phyloP scores from a whole-genome alignment of 1,140 invertebrate species.

The Myzus persicae region DNA sequence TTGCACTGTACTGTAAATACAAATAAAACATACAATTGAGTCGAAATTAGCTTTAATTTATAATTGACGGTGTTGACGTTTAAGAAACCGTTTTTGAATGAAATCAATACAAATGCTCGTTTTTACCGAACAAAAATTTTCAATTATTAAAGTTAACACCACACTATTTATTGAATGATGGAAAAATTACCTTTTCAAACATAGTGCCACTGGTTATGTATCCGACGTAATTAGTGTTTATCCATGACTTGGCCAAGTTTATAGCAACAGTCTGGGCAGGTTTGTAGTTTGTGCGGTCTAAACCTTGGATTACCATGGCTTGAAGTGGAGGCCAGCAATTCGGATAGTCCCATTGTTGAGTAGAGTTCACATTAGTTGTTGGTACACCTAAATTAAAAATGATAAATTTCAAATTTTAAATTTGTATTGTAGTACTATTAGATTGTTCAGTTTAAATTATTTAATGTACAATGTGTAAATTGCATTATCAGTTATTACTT shows the following conservation, averaged over 20 bases:
- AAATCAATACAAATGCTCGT: neutral
- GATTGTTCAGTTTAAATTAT: neutral
- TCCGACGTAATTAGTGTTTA: constrained; percentile 69
- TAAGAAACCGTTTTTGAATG: neutral
- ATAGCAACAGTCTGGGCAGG: constrained; percentile 67
- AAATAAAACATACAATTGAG: neutral
- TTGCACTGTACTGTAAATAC: constrained; percentile 58
- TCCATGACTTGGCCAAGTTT: constrained; percentile 70
- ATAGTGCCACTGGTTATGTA: constrained; percentile 70
- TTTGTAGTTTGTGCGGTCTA: constrained; percentile 66
- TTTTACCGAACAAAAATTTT: neutral
- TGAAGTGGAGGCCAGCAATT: constrained; percentile 88
- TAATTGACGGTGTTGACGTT: neutral
- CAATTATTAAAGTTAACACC: neutral
- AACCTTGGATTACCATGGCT: constrained; percentile 69
- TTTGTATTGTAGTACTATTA: neutral
- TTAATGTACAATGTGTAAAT: too few relatives aligned
- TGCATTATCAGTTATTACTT: too few relatives aligned
- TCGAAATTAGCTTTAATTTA: neutral
- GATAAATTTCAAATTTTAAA: neutral
- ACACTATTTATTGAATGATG: neutral
- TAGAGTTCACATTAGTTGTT: constrained; percentile 72
- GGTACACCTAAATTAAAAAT: constrained; percentile 71
- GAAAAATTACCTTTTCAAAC: constrained; percentile 80
- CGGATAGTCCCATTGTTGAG: constrained; percentile 89